phyloP scores from a whole-genome alignment of 2,888 invertebrate species.

The Drosophila flavopinicola region DNA sequence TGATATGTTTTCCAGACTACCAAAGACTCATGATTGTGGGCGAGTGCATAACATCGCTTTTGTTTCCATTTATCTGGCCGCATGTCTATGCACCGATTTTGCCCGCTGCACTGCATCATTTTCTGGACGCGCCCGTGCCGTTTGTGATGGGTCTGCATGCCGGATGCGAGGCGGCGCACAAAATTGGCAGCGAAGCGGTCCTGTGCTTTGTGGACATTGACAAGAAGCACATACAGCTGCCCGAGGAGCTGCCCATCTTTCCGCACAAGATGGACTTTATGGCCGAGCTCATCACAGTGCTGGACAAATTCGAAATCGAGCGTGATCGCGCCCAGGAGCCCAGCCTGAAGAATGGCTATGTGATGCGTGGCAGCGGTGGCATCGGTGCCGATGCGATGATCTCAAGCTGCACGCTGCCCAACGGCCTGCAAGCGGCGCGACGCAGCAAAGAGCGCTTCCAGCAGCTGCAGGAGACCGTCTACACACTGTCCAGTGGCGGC shows the following conservation, averaged over 20 bases:
- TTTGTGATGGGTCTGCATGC: slow-evolving; percentile 97
- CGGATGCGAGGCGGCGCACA: slow-evolving; percentile 87
- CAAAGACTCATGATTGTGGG: slow-evolving; percentile 98
- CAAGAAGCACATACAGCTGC: slow-evolving; percentile 94
- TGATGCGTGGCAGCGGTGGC: slow-evolving; percentile 79
- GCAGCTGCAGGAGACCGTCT: slow-evolving; percentile 89
- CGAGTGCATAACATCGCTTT: slow-evolving; percentile 94
- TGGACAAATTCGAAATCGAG: slow-evolving; percentile 89
- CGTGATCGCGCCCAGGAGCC: slow-evolving; percentile 82
- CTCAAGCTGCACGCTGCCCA: slow-evolving; percentile 91
- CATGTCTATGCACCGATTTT: slow-evolving; percentile 99
- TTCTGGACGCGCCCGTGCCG: slow-evolving; percentile 99
- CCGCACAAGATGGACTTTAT: slow-evolving; percentile 95
- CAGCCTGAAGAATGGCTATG: slow-evolving; percentile 79
- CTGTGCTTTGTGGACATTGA: slow-evolving; percentile 98
- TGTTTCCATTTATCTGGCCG: slow-evolving; percentile 98
- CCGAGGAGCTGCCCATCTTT: slow-evolving; percentile 97
- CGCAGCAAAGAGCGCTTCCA: slow-evolving; percentile 87
- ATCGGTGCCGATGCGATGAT: slow-evolving; percentile 88
- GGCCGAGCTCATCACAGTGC: slow-evolving; percentile 91
- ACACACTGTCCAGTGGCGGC: slow-evolving; percentile 84
- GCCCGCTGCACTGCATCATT: slow-evolving; percentile 96
- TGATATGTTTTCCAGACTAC: slow-evolving; percentile 88
- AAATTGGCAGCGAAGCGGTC: slow-evolving; percentile 92
- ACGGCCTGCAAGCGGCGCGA: slow-evolving; percentile 83